phyloP scores from a whole-genome alignment of 2,797 vertebrate species.

The Tadarida brasiliensis region DNA sequence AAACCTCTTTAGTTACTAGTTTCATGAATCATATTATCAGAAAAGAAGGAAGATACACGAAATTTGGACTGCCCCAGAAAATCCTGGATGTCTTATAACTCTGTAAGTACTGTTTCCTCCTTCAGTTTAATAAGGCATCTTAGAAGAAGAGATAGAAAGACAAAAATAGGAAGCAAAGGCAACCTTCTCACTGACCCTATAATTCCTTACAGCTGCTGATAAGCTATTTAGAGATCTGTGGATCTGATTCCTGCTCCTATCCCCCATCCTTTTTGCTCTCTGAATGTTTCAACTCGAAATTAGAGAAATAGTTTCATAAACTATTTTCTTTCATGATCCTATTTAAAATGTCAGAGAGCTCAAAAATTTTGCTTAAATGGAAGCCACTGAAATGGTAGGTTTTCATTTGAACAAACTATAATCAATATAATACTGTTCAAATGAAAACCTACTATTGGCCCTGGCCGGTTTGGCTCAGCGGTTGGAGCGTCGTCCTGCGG shows the following conservation, averaged over 20 bases:
- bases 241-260: constrained; percentile 52
- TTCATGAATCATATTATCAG: constrained; percentile 38
- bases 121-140: constrained; percentile 64
- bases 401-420: constrained; percentile 41
- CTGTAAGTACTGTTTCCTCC: background rate
- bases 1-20: constrained; percentile 45
- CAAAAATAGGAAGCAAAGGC: constrained; percentile 64
- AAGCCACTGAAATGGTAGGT: constrained; percentile 43
- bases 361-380: constrained; percentile 45
- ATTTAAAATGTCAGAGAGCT: constrained; percentile 48
- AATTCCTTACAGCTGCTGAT: constrained; percentile 58
- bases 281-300: constrained; percentile 60
- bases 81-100: constrained; percentile 44
- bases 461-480: no score
- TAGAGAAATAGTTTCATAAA: constrained; percentile 62
- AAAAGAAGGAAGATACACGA: constrained; percentile 31
- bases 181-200: constrained; percentile 57
- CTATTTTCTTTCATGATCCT: constrained; percentile 53
- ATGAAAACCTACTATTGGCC: background rate
- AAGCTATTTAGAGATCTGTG: constrained; percentile 58
- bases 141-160: constrained; percentile 56
- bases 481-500: no score
- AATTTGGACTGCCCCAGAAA: constrained; percentile 55
- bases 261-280: constrained; percentile 23
- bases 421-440: constrained; percentile 55